These are phyloP conservation scores for Odobenus rosmarus DNA, from an alignment of 2,113 vertebrate genomes.

Conservation along the genomic window DNA sequence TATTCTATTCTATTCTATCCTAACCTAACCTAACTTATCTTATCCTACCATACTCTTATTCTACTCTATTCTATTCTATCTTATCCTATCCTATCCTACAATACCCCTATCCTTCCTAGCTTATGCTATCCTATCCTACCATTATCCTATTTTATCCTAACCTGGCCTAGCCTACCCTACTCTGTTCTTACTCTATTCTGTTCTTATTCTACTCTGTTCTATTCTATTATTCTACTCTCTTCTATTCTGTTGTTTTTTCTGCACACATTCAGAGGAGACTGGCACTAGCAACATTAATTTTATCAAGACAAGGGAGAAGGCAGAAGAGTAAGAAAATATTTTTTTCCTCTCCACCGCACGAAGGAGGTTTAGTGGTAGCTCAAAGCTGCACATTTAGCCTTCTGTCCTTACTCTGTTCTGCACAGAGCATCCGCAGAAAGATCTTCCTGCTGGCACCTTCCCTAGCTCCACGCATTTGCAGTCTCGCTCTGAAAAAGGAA, in stretches of 20 bases:
- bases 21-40: background rate
- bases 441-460: background rate
- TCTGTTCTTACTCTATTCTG: background rate
- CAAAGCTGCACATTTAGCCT: background rate
- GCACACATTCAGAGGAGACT: background rate
- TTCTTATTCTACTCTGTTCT: background rate
- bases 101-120: too few relatives aligned
- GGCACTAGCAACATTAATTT: slow-evolving; percentile 39
- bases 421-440: background rate
- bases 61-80: too few relatives aligned
- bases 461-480: background rate
- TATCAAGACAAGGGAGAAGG: slow-evolving; percentile 17
- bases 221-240: background rate
- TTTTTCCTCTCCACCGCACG: background rate
- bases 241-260: background rate
- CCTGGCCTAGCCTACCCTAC: background rate
- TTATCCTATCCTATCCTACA: background rate
- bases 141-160: background rate
- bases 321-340: background rate
- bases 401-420: background rate
- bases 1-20: background rate
- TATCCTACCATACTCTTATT: background rate
- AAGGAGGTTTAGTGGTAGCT: background rate
- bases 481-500: slow-evolving; percentile 21
- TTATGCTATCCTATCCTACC: background rate